Evolutionary conservation across 2,113 vertebrate genomes (phyloP).

Genomic region (Ranitomeya imitator): DNA sequence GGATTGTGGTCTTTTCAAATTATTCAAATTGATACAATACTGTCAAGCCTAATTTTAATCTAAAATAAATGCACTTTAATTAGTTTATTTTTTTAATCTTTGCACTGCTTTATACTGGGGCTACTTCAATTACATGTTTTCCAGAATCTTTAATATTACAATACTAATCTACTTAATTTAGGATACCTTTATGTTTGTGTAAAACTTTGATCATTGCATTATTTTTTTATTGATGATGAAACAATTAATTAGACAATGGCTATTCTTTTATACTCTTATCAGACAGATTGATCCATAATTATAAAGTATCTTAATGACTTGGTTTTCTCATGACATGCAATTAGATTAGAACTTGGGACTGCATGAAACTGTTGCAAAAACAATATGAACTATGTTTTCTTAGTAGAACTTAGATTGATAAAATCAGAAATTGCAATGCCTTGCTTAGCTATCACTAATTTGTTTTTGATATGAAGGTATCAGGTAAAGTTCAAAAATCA

Average conservation of each 20-base stretch:
- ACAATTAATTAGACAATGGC: background rate
- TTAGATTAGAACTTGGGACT: background rate
- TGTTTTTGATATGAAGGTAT: no score
- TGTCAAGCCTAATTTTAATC: no score
- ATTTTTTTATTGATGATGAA: background rate
- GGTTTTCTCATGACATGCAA: background rate
- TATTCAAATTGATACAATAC: no score
- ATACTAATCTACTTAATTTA: background rate
- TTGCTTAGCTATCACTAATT: no score
- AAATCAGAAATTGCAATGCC: no score
- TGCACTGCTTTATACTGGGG: no score
- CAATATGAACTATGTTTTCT: background rate
- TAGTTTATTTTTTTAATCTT: no score
- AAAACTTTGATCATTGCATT: background rate
- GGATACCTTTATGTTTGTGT: background rate
- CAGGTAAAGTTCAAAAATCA: no score
- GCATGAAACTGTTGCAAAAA: background rate
- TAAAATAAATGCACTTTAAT: no score
- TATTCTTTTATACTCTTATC: background rate
- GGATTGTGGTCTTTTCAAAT: no score
- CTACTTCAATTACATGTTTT: no score
- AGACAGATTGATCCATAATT: background rate
- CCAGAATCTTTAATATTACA: background rate
- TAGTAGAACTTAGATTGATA: no score
- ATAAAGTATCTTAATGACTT: background rate